Evolutionary conservation across 2,797 vertebrate genomes (phyloP), one percentile per base, ranked within the genome.

Genomic region (Sebastiscus tertius): DNA sequence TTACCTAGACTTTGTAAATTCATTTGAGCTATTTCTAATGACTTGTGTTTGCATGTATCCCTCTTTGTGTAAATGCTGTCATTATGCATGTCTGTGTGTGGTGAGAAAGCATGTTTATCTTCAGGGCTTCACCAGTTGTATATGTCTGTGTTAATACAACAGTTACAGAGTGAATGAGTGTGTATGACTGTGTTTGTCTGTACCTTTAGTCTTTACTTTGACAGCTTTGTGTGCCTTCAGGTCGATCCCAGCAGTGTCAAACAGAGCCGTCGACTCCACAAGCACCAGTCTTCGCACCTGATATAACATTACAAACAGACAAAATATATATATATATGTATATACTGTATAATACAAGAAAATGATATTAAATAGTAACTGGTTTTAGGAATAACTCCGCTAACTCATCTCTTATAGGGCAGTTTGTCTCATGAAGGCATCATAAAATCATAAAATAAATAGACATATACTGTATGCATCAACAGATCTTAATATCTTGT

Each of bases 211-310:
- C 94, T 97, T 99, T 49, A 96, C 92, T 96, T 96, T 99, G 79
- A 96, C 94, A 82, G 98, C 95, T 93, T 98, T 99, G 82, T 97
- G 96, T n/a, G 97, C 94, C 85, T 99, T 99, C 61, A 98, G 91
- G 87, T 99, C 98, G 12, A 97, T 89, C 46, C 96, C 96, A 46
- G 96, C 94, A 0, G 96, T 92, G 69, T 99, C 98, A 79, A 97
- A 99, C 52, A 99, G 94, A 63, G 99, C 98, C 0, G 97, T 97
- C 92, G 99, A 95, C 81, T 99, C 99, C 77, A 99, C 97, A 22
- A 99, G 95, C 29, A 97, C 97, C 72, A 99, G 91, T 16, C 94
- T 83, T 68, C 83, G 94, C 18, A 99, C 97, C 94, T 95, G 77
- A 69, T 7, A 60, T 8, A 70, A 55, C n/a, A 67, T 61, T 10